Evolutionary conservation across 2,113 vertebrate genomes (phyloP).

Genomic region (Zosterops lateralis): DNA sequence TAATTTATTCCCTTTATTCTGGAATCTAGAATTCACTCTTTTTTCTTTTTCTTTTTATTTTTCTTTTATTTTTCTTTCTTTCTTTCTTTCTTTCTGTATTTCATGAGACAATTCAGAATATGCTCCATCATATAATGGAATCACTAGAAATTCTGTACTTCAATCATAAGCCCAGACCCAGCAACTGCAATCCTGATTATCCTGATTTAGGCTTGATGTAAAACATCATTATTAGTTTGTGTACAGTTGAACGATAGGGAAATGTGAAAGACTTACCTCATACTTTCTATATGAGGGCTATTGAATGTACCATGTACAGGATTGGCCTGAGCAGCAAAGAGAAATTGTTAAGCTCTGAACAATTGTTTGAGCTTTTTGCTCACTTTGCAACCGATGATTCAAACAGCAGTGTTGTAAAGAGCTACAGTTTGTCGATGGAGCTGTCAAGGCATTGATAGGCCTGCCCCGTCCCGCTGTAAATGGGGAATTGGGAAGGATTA

Average conservation of each 20-base stretch:
- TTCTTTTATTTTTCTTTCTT: not conserved
- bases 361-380: not conserved
- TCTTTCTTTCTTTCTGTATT: not conserved
- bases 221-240: not conserved
- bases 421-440: not conserved
- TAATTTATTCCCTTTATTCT: not conserved
- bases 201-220: not conserved
- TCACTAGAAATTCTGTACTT: not conserved
- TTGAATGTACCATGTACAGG: not conserved
- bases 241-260: not conserved
- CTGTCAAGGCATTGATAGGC: not conserved
- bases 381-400: not conserved
- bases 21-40: not conserved
- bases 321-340: not conserved
- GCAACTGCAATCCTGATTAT: not conserved
- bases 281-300: not conserved
- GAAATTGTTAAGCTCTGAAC: not conserved
- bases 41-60: rapidly evolving
- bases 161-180: rapidly evolving
- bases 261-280: not conserved
- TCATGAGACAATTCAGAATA: not conserved
- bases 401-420: not conserved
- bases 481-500: no score
- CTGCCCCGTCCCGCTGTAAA: rapidly evolving
- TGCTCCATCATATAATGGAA: not conserved